Evolutionary conservation across 2,113 vertebrate genomes (phyloP), one percentile per base, ranked within the genome.

Genomic region (Electrona antarctica): DNA sequence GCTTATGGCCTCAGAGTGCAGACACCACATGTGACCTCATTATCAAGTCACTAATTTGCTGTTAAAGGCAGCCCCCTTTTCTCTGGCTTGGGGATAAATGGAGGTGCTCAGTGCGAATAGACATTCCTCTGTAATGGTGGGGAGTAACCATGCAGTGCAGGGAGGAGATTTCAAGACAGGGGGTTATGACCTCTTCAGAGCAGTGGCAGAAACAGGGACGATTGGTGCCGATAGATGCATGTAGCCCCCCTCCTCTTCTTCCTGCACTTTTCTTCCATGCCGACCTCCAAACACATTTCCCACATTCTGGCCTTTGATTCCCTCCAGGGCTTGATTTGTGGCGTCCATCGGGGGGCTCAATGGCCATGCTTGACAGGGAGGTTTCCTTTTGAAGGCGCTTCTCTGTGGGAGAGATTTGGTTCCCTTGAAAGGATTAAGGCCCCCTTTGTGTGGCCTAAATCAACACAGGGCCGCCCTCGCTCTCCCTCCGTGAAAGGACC

Each of bases 361-460:
- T 95, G 79, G 89, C 87, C 85, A 8, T 84, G 91, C 93, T 94
- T 95, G 94, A 95, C 95, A 93, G 94, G 93, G 93, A 94, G 92
- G 83, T 92, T 96, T 96, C 95, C 93, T 95, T 91, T 94, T 90
- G 3, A 74, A 91, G 92, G 88, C 92, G 90, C 93, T 95, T 91
- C 95, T 93, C 92, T 92, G 89, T 91, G 90, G 92, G 93, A 41
- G 81, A 83, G 94, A 95, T 96, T 97, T 95, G 95, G 93, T 94
- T 95, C 94, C 94, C 95, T 93, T 96, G 94, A 97, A 97, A 96
- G 95, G 96, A 96, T 97, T 97, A 96, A 89, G 93, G 79, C 80
- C 85, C 88, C 94, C 92, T 97, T 97, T 98, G 96, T 97, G 92
- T 85, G 71, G 85, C 91, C 92, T 95, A 97, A 98, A 98, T 95